phyloP scores from a whole-genome alignment of 2,113 vertebrate species.

The Nipponia nippon region DNA sequence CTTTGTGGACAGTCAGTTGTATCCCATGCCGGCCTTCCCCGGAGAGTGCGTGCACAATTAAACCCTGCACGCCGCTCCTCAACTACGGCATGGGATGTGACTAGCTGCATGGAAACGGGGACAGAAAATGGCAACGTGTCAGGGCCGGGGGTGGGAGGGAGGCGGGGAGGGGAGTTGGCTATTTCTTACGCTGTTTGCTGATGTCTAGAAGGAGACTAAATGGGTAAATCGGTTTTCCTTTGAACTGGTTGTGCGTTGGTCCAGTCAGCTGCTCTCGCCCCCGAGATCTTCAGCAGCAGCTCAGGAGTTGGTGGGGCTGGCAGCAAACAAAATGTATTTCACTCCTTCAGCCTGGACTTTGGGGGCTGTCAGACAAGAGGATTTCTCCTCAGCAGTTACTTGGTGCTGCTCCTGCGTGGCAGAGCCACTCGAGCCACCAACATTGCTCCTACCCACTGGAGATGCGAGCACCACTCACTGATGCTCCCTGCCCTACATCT shows the following conservation, averaged over 20 bases:
- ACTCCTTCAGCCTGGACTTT: neutral
- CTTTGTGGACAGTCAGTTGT: neutral
- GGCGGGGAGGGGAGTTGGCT: neutral
- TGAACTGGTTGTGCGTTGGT: neutral
- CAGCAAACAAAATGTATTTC: neutral
- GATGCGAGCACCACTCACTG: neutral
- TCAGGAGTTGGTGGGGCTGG: neutral
- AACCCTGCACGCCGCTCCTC: neutral
- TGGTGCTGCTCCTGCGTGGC: neutral
- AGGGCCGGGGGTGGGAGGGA: neutral
- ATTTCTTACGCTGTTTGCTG: neutral
- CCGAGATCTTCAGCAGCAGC: neutral
- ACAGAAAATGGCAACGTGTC: constrained; percentile 18
- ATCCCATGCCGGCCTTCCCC: neutral
- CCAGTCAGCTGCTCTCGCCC: neutral
- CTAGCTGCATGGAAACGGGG: neutral
- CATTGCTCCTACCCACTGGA: neutral
- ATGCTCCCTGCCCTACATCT: neutral
- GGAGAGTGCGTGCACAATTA: neutral
- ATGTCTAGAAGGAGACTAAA: neutral
- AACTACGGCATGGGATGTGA: neutral
- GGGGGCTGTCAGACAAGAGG: neutral
- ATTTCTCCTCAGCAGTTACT: neutral
- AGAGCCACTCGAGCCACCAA: neutral
- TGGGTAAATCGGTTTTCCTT: neutral